Evolutionary conservation across 2,888 invertebrate species (phyloP), one percentile per base, ranked within the genome.

Genomic region (Drosophila anomalata): DNA sequence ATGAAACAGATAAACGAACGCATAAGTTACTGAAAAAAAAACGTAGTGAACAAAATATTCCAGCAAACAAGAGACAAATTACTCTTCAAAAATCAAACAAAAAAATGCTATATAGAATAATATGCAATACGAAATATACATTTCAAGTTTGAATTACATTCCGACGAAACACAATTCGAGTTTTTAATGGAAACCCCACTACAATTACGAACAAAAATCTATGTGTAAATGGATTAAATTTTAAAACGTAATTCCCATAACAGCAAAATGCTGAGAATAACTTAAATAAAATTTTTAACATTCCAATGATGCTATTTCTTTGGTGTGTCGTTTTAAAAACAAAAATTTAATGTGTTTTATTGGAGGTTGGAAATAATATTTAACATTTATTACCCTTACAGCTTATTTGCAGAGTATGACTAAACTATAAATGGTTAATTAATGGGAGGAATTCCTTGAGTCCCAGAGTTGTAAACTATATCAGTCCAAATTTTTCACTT

Each of bases 241-340:
- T 72, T 53, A 55, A 66, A 62, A 31, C 62, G 47, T 54, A 41
- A 41, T n/a, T 14, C 53, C 65, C 47, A 63, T 55, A 22, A 51
- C 66, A 56, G 33, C 53, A 66, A 56, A 42, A 58, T 47, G 44
- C 55, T 50, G 61, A 58, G 31, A 47, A 24, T 52, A 55, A 76
- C 63, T 83, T 86, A 89, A 88, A 90, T 90, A 90, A 85, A 90
- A 89, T 90, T 90, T 90, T 90, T 88, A 89, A 82, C 87, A 90
- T 90, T 90, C 90, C 85, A 90, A 85, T 87, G 90, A 85, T 83
- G 81, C 62, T 87, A 85, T 87, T 90, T 88, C 86, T 78, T 88
- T 83, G 86, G 89, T 89, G 89, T 89, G 88, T 71, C 72, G 88
- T 89, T 89, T 89, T 68, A 76, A 82, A 81, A 87, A 87, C 67